A percentile compares a stretch with the other conserved stretches of the same genome.
Evolutionary conservation across 2,797 vertebrate species (phyloP).

Genomic region (Sebastes minor): DNA sequence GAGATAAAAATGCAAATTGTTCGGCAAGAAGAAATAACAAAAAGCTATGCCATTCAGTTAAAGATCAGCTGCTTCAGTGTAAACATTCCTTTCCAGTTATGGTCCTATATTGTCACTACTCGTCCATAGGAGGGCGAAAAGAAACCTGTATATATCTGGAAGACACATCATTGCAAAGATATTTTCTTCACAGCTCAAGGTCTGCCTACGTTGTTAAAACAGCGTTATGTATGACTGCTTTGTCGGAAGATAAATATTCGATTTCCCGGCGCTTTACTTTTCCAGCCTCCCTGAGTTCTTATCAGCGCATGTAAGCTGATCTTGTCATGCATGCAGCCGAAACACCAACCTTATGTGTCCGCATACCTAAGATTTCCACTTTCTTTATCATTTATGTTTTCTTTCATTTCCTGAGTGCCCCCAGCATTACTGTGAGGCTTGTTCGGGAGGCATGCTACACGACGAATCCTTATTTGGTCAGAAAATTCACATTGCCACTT

Average conservation of each 20-base stretch:
- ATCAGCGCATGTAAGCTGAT: conserved; percentile 40
- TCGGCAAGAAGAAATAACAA: neutral
- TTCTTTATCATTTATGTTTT: conserved; percentile 41
- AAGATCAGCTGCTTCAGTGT: conserved; percentile 9
- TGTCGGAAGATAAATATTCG: conserved; percentile 35
- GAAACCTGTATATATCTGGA: neutral
- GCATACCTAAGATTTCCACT: conserved; percentile 33
- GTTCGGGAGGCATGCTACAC: conserved; percentile 51
- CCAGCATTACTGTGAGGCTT: conserved; percentile 34
- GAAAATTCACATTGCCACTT: conserved; percentile 74
- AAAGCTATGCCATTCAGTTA: neutral
- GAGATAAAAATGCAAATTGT: neutral
- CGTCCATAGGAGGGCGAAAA: neutral
- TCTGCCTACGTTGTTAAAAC: conserved; percentile 21
- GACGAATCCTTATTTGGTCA: conserved; percentile 83
- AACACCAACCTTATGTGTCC: conserved; percentile 39
- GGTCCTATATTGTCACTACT: neutral
- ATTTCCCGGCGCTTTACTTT: conserved; percentile 22
- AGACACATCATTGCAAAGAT: conserved; percentile 5
- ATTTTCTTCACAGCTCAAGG: conserved; percentile 22
- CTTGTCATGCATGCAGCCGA: conserved; percentile 34
- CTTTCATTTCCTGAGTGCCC: conserved; percentile 45
- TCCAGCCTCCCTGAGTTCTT: conserved; percentile 31
- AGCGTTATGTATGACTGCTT: conserved; percentile 27
- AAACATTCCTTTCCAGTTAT: conserved; percentile 25